Evolutionary conservation across 1,140 invertebrate genomes (phyloP).

Genomic region (Glomeris maerens): DNA sequence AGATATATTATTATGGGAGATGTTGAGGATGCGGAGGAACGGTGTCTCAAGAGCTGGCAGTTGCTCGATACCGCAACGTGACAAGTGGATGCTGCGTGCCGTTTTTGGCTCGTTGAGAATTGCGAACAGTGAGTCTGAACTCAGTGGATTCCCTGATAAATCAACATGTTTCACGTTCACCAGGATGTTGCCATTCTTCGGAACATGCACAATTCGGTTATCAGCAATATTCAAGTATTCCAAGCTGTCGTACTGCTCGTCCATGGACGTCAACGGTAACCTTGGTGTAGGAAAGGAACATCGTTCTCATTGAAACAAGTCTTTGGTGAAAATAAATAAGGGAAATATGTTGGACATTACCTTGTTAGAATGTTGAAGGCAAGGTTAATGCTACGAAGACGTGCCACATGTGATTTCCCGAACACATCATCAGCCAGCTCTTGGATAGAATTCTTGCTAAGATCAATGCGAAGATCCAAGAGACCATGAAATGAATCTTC

Average conservation of each 20-base stretch:
- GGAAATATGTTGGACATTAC: too few relatives aligned
- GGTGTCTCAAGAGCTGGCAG: slow-evolving; percentile 60
- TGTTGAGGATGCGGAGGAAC: slow-evolving; percentile 63
- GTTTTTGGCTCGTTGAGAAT: slow-evolving; percentile 78
- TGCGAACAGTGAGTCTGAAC: slow-evolving; percentile 50
- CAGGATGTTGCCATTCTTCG: slow-evolving; percentile 65
- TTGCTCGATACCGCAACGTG: slow-evolving; percentile 51
- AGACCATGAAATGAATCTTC: slow-evolving; percentile 70
- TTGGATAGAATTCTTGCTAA: slow-evolving; percentile 54
- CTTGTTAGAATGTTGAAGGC: slow-evolving; percentile 57
- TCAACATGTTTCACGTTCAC: slow-evolving; percentile 75
- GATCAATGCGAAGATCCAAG: slow-evolving; percentile 55
- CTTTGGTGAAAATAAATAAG: too few relatives aligned
- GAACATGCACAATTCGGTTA: slow-evolving; percentile 61
- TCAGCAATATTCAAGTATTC: slow-evolving; percentile 59
- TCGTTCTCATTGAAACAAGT: too few relatives aligned
- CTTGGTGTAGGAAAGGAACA: too few relatives aligned
- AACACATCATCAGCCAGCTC: slow-evolving; percentile 71
- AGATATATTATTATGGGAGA: slow-evolving; percentile 59
- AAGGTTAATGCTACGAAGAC: slow-evolving; percentile 65
- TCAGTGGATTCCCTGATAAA: slow-evolving; percentile 68
- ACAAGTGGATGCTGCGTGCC: slow-evolving; percentile 60
- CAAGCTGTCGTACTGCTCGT: slow-evolving; percentile 67
- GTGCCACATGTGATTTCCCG: slow-evolving; percentile 55
- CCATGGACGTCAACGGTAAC: slow-evolving; percentile 58